These are phyloP conservation scores for Tapirus indicus DNA, from an alignment of 2,797 vertebrate genomes.

Conservation along the genomic window DNA sequence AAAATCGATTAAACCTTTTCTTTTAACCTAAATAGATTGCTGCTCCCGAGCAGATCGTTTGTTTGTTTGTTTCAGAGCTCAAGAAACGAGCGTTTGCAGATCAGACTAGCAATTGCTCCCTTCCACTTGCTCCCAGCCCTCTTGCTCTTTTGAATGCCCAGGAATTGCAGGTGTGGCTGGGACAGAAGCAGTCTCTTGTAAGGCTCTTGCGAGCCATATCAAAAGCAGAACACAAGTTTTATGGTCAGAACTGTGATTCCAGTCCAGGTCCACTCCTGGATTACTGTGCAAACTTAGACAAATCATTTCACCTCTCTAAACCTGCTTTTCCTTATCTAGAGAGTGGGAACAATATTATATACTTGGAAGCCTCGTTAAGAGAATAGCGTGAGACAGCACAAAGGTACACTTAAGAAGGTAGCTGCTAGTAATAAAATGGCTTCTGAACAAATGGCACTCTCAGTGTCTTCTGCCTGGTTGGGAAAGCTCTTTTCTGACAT, in stretches of 20 bases:
- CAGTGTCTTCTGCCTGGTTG: background rate
- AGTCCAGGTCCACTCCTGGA: background rate
- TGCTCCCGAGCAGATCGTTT: slow-evolving; percentile 3
- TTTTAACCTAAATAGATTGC: slow-evolving; percentile 53
- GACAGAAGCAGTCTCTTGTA: background rate
- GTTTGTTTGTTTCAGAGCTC: slow-evolving; percentile 58
- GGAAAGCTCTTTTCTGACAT: background rate
- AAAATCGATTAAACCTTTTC: background rate
- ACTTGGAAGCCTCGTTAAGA: slow-evolving; percentile 26
- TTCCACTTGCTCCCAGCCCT: slow-evolving; percentile 40
- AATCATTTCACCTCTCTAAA: background rate
- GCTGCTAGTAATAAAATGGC: background rate
- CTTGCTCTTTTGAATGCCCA: background rate
- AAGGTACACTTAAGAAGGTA: background rate
- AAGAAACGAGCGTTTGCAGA: slow-evolving; percentile 67
- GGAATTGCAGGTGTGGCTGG: background rate
- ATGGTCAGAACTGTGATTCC: slow-evolving; percentile 61
- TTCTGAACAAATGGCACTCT: background rate
- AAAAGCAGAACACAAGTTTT: slow-evolving; percentile 42
- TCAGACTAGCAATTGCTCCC: slow-evolving; percentile 58
- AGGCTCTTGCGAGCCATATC: background rate
- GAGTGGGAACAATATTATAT: background rate
- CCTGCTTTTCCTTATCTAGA: background rate
- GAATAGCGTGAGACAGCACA: background rate
- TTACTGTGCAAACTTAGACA: background rate